A percentile compares a stretch with the other conserved stretches of the same genome.
Evolutionary conservation across 2,797 vertebrate species (phyloP).

Genomic region (Acanthurus tractus): DNA sequence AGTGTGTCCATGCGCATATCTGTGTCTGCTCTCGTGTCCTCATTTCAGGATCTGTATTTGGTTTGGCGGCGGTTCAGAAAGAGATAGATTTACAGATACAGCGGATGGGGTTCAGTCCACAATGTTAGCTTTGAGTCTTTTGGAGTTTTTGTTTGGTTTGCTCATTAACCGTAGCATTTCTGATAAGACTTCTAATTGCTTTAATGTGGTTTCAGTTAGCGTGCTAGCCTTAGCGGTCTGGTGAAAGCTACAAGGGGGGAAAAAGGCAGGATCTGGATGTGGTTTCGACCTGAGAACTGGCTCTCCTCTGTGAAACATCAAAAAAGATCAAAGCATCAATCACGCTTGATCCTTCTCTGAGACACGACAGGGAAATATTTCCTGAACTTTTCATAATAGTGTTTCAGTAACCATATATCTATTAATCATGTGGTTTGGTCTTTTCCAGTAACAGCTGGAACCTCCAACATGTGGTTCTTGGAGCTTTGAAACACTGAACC

Average conservation of each 20-base stretch:
- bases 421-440: conserved; percentile 67
- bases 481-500: conserved; percentile 44
- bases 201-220: conserved; percentile 75
- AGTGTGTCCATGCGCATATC: conserved; percentile 45
- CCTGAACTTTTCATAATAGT: conserved; percentile 60
- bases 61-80: conserved; percentile 86
- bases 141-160: conserved; percentile 80
- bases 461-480: conserved; percentile 50
- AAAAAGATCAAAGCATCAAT: conserved; percentile 77
- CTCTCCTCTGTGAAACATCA: conserved; percentile 70
- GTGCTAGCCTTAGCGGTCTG: conserved; percentile 56
- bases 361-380: conserved; percentile 75
- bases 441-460: conserved; percentile 49
- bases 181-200: conserved; percentile 81
- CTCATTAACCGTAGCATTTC: conserved; percentile 80
- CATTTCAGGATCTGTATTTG: conserved; percentile 90
- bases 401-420: conserved; percentile 65
- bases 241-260: conserved; percentile 36
- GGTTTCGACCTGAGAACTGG: conserved; percentile 72
- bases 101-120: conserved; percentile 66
- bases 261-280: conserved; percentile 68
- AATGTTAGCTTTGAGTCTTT: conserved; percentile 74
- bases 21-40: conserved; percentile 77
- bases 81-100: conserved; percentile 81
- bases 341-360: conserved; percentile 60